Evolutionary conservation across 2,113 vertebrate species (phyloP), one percentile per base, ranked within the genome.

Genomic region (Phalacrocorax aristotelis): DNA sequence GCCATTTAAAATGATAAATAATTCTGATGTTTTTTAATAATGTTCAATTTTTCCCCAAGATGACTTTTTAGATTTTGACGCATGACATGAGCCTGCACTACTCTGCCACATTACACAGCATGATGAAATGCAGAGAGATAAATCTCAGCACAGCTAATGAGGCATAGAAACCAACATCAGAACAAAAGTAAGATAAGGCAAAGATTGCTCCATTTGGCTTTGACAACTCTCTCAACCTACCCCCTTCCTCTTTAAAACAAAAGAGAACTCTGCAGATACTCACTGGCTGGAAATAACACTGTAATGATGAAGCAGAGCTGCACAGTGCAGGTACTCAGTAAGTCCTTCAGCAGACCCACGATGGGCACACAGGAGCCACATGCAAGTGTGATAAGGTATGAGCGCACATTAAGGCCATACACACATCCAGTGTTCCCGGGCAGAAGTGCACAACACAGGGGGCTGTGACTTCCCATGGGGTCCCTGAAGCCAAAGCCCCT

Each of bases 151-250:
- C 76, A 70, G 71, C 40, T 89, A 94, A 83, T 70, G 85, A 94
- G 71, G 71, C 77, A 64, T 10, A 75, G 86, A 83, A 94, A 83
- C 71, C 89, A 78, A 58, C 85, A 86, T 30, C 84, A 74, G 81
- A 89, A 86, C 70, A 58, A 83, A 89, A 86, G 60, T 27, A 23
- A 72, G 44, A 80, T 89, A 80, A 90, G 29, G 30, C 58, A 80
- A 88, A 83, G 76, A 89, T 64, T 15, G 2, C 36, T 78, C 30
- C 2, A 0, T 91, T 72, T 74, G 38, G 64, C 76, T 79, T 77
- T 75, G 75, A 82, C 64, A 77, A 57, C 46, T 77, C 42, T 68
- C 48, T 79, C 38, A 83, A 36, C 42, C 42, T 82, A 7, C 34
- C 34, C 12, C 7, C 32, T 72, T 57, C 49, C 34, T 68, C 76